Conservation (phyloP, 2,113 vertebrate species). For the Hymenochirus boettgeri region DNA sequence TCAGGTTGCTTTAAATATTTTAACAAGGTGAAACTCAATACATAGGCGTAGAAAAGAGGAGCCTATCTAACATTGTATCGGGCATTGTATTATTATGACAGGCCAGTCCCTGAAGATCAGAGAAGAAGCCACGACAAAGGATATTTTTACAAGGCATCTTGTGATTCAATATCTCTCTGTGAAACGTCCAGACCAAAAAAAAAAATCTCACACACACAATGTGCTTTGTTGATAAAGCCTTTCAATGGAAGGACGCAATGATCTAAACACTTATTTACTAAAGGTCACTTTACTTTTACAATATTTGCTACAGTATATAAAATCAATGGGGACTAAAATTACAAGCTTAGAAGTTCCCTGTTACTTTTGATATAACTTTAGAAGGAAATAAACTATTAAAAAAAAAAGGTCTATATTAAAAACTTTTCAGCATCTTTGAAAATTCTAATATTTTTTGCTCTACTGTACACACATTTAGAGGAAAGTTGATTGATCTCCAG, state of each 20-base stretch:
- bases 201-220: background rate
- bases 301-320: too few species aligned
- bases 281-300: too few species aligned
- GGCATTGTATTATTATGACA: constrained; percentile 27
- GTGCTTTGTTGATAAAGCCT: constrained; percentile 12
- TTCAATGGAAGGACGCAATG: constrained; percentile 3
- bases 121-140: constrained; percentile 6
- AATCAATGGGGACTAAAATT: too few species aligned
- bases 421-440: too few species aligned
- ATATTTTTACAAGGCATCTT: constrained; percentile 13
- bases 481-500: too few species aligned
- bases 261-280: too few species aligned
- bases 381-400: too few species aligned
- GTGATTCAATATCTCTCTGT: constrained; percentile 6
- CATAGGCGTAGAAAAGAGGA: background rate
- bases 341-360: too few species aligned
- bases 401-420: too few species aligned
- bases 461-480: too few species aligned
- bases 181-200: constrained; percentile 6
- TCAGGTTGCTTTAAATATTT: constrained; percentile 21
- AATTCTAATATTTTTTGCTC: too few species aligned
- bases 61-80: constrained; percentile 11
- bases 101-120: constrained; percentile 8
- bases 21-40: constrained; percentile 12
- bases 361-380: too few species aligned